Base-by-base conservation (phyloP, 2,888 invertebrate genomes). In the Glaucopsyche alexis region DNA sequence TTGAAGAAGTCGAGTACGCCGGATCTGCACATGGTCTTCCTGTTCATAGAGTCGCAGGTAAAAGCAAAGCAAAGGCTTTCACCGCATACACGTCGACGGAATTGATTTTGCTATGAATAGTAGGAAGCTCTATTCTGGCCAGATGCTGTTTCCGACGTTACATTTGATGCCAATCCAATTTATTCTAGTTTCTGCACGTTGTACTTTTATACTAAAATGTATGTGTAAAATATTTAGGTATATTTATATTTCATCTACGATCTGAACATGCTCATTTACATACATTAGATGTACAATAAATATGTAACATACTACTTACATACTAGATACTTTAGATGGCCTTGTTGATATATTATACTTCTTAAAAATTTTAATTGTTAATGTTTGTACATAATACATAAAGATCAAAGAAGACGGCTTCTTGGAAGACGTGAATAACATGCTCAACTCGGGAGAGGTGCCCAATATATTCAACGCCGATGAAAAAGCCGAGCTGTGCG, bases 361-460 rank as follows among this genome's bases (percentile, higher is more conserved):
- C 47, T 38, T 7, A 60, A 60, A 29, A 2, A 13, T 55, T 60
- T 13, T 5, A 11, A 60, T 13, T 60, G 7, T 9, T 19, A 19
- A 16, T 55, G 9, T 55, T 42, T 42, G 2, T 47, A 14, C 29
- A 0, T 55, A 60, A 87, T 47, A 14, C 29, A 0, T 55, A 60
- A 87, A 97, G 95, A 97, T 98, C 52, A 98, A 98, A 93, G 96
- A 98, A 86, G 98, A 98, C 90, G 96, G 96, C 0, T 98, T 98
- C 83, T 90, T 99, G 71, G 98, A 99, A 87, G 99, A 99, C 81
- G 95, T 98, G 1, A 98, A 97, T 84, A 98, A 98, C 84, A 94
- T 99, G 87, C 88, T 99, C 66, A 98, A 98, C 85, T 96, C 97
- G 0, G 98, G 98, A 4, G 98, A 98, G 93, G 97, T 98, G 0